Percentiles rank a stretch among this genome's conserved stretches.
phyloP scores from a whole-genome alignment of 2,797 vertebrate species.

The Phalloptychus januarius region DNA sequence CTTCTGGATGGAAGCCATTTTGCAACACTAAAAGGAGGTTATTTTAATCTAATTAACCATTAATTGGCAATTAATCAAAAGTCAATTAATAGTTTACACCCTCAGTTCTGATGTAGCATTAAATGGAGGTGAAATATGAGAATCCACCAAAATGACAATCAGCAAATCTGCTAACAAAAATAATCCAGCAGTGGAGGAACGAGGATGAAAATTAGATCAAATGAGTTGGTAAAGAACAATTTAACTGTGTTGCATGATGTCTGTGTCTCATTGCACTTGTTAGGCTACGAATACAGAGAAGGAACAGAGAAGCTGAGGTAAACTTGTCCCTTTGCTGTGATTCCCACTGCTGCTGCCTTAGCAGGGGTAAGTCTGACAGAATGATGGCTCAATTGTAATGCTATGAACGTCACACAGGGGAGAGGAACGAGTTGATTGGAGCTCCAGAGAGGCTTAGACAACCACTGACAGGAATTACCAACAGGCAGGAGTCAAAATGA shows the following conservation, averaged over 20 bases:
- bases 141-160: conserved; percentile 46
- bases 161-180: conserved; percentile 63
- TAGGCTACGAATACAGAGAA: conserved; percentile 38
- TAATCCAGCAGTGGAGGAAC: conserved; percentile 49
- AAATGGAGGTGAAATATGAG: conserved; percentile 33
- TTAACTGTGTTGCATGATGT: conserved; percentile 54
- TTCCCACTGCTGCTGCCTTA: conserved; percentile 49
- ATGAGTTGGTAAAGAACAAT: conserved; percentile 43
- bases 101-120: conserved; percentile 13
- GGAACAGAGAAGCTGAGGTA: conserved; percentile 49
- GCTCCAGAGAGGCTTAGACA: conserved; percentile 56
- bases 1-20: no score
- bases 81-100: no score
- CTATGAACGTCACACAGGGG: conserved; percentile 66
- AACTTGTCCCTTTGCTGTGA: conserved; percentile 41
- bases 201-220: conserved; percentile 52
- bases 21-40: no score
- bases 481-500: conserved; percentile 45
- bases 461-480: conserved; percentile 64
- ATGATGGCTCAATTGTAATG: conserved; percentile 79
- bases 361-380: conserved; percentile 64
- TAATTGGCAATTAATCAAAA: no score
- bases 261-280: conserved; percentile 53
- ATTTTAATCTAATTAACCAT: no score
- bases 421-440: conserved; percentile 61